Evolutionary conservation across 2,888 invertebrate species (phyloP), one percentile per base, ranked within the genome.

Genomic region (Agonopterix alstromeriana): DNA sequence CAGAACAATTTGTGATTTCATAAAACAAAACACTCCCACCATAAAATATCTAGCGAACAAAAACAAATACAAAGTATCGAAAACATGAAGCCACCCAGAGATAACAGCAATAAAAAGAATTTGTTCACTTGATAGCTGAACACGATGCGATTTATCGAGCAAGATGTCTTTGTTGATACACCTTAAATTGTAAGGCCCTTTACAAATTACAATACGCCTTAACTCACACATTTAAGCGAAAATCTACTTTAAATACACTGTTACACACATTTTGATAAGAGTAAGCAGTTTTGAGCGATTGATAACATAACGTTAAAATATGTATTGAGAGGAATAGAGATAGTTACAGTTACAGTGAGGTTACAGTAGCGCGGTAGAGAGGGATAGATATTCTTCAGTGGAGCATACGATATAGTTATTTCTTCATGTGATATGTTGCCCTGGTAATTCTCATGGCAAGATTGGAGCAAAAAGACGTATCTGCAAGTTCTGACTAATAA

Each of bases 11-110:
- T n/a, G 38, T 38, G 5, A 38, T 43, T 17, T 43, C 11, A 10
- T 43, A 12, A 43, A 43, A 17, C 17, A 41, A 46, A 38, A 41
- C 2, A 14, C 40, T 5, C 27, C 27, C 27, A 27, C 27, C 27
- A 27, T 27, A 27, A 27, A 27, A 27, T 27, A 27, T 5, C 27
- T 27, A 27, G 27, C 27, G 27, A 11, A 9, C 8, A 36, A 46
- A 10, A 40, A 41, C 11, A 44, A 44, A 35, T 40, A 41, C 9
- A 48, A 45, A 42, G 38, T 35, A 36, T 36, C 42, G 59, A 72
- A 73, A 73, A 80, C 75, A 76, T 69, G 73, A 78, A 81, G 67
- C 84, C 85, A 85, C 86, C 83, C 85, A 85, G 75, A 77, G 77
- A 74, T 78, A 77, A 78, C 77, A 79, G 63, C 74, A 79, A 84